Conservation (phyloP, 1,140 invertebrate species). For the Whitmania pigra region DNA sequence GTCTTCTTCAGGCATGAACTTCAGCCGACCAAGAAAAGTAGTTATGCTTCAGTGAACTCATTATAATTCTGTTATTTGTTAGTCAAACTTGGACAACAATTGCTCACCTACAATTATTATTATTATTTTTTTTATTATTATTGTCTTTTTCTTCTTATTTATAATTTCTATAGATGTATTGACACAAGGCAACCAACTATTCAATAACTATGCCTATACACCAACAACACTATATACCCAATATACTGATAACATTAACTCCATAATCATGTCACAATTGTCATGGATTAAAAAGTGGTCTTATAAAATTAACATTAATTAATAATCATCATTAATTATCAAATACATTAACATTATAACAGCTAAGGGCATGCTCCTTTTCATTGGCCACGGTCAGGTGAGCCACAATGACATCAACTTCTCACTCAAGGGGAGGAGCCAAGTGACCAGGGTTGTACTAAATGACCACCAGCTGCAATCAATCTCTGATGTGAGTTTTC, state of each 20-base stretch:
- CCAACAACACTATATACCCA: no score
- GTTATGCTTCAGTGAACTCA: neutral
- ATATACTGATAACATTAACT: no score
- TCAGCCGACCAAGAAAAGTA: slow-evolving; percentile 3
- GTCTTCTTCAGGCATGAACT: slow-evolving; percentile 1
- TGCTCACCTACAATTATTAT: no score
- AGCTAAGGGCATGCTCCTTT: neutral
- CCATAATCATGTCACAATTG: no score
- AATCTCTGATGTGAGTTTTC: neutral
- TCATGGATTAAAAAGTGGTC: no score
- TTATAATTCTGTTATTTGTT: neutral
- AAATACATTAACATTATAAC: neutral
- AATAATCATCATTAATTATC: neutral
- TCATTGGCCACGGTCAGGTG: neutral
- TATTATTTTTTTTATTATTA: no score
- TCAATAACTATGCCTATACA: no score
- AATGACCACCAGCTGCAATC: neutral
- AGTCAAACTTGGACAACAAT: neutral
- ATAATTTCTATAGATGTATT: no score
- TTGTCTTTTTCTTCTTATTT: no score
- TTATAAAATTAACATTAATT: no score
- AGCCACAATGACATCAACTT: neutral
- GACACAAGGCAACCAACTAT: no score
- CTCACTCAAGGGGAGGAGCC: neutral
- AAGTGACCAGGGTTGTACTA: neutral